Base-by-base conservation (phyloP, 2,888 invertebrate genomes). In the Dyspetes luteomarginatus region DNA sequence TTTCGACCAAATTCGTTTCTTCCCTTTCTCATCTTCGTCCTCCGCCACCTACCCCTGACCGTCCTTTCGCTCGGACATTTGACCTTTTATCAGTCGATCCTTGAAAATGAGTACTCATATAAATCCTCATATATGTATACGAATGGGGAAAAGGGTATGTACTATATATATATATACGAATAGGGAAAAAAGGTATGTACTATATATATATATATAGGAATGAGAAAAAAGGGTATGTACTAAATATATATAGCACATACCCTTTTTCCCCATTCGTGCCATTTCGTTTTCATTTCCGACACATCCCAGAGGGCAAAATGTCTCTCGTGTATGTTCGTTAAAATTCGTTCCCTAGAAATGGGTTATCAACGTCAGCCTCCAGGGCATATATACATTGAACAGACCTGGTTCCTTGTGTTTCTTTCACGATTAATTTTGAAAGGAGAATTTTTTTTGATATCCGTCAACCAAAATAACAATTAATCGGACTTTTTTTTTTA, bases 251-350 rank as follows among this genome's bases (percentile, higher is more conserved):
- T n/a, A n/a, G n/a, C 19, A 22, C 50, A 9, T 17, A 30, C 15
- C 15, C 56, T 72, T 78, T 81, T 83, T 77, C 81, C 77, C 84
- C 85, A 84, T 85, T 88, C 82, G 52, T 84, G 78, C 86, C 86
- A 83, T 88, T 88, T 81, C 84, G 87, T 85, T 86, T 75, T 84
- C 82, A 85, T 86, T 86, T 84, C 84, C 77, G 84, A 67, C 80
- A 80, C 78, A 68, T 7, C 76, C 68, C 28, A 15, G 5, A 19
- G 78, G 78, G 69, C 60, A n/a, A 71, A 50, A 22, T 26, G 50
- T 52, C 55, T 65, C 48, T 30, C 28, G 50, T 56, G 69, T 50
- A 52, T n/a, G 48, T 30, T 48, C 36, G 52, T 26, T 64, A 55
- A 56, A 68, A 67, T 75, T 58, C 26, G 24, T 68, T 73, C 55